Base-by-base conservation (phyloP, 2,888 invertebrate species). In the Heteromyza rotundicornis region DNA sequence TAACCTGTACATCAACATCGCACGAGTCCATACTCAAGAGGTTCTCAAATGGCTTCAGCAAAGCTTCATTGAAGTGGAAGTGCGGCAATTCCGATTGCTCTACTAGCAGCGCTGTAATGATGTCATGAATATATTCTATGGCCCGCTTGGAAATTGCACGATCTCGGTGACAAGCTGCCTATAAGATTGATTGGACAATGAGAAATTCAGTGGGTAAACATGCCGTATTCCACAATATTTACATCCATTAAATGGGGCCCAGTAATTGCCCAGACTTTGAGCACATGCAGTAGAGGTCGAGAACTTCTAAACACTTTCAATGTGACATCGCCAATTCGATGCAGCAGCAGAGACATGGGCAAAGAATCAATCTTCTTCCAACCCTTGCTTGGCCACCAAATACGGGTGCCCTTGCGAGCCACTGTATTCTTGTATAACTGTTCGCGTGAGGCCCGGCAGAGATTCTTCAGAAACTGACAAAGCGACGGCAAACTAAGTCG, bases 181-280 rank as follows among this genome's bases (percentile, higher is more conserved):
- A 77, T 1, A 80, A 77, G 40, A 49, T 3, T 47, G 20, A 63
- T 1, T 3, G 2, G 24, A 14, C 36, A 5, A 0, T 16, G 14
- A 2, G 2, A 14, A 47, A 22, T 17, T 36, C 10, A 40, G 50
- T 32, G 44, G 24, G 1, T 12, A 22, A 2, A 19, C 1, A 14
- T 8, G 2, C 22, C 14, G 14, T 5, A 1, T 17, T 23, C 1
- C 2, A 20, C 3, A 20, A 35, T 32, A 65, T 80, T 78, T 71
- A 92, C 92, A 88, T 97, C 95, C 89, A 96, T 95, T 59, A 97
- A 90, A 82, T 97, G 96, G 0, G 95, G 93, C 0, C 95, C 94
- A 0, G 95, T 91, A 0, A 95, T 91, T 12, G 93, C 93, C 97
- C 97, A 98, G 20, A 92, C 89, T 69, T 92, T 90, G 89, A 98